phyloP scores from a whole-genome alignment of 2,113 vertebrate genomes.

The Promerops cafer region DNA sequence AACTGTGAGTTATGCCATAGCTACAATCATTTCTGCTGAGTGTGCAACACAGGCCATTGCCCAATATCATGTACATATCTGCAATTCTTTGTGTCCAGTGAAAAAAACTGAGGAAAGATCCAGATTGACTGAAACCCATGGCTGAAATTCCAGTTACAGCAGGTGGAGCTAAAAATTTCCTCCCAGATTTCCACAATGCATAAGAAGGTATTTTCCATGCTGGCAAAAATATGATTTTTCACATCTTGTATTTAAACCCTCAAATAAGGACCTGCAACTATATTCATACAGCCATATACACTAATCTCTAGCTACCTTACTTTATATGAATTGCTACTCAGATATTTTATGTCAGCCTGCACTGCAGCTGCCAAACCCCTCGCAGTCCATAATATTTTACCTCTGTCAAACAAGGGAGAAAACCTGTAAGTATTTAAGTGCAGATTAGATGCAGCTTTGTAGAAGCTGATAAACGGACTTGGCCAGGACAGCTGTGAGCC shows the following conservation, averaged over 20 bases:
- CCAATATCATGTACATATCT: neutral
- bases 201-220: constrained; percentile 17
- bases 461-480: neutral
- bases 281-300: neutral
- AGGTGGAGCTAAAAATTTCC: neutral
- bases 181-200: neutral
- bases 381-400: neutral
- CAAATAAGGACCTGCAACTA: neutral
- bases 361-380: neutral
- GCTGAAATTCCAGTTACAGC: neutral
- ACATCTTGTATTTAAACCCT: neutral
- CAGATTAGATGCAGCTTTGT: neutral
- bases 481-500: neutral
- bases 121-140: neutral
- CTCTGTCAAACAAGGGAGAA: neutral
- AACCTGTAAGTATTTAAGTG: neutral
- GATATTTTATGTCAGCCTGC: neutral
- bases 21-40: neutral
- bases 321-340: neutral
- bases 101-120: neutral
- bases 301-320: neutral
- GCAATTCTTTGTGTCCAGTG: neutral
- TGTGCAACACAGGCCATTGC: neutral
- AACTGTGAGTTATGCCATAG: neutral
- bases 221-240: constrained; percentile 15